Conservation (phyloP, 2,888 invertebrate species). For the Polymixis lichenea region DNA sequence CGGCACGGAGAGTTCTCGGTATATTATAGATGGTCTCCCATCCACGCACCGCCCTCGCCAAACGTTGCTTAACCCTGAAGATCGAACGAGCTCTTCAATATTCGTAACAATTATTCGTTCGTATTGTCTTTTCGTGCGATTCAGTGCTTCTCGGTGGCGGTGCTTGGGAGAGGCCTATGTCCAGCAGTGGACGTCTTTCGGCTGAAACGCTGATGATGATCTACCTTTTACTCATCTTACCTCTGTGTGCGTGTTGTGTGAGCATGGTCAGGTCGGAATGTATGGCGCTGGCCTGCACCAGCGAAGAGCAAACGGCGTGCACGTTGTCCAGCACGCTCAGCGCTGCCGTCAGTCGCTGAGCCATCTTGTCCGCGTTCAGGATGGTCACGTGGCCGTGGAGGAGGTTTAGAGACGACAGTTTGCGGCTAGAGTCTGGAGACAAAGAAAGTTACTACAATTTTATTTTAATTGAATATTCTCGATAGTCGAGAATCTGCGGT, state of each 20-base stretch:
- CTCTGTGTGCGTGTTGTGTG: conserved; percentile 24
- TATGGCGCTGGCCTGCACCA: conserved; percentile 41
- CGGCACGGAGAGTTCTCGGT: no score
- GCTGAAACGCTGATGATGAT: no score
- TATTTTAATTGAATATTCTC: background rate
- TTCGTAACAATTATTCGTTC: background rate
- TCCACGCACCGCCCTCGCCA: no score
- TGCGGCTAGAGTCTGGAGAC: conserved; percentile 90
- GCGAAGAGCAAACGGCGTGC: conserved; percentile 87
- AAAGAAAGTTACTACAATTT: background rate
- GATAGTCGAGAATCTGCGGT: background rate
- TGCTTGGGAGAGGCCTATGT: no score
- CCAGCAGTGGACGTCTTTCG: no score
- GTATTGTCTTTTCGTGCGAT: background rate
- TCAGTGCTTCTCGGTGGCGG: no score
- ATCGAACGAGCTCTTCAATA: no score
- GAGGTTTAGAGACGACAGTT: conserved; percentile 91
- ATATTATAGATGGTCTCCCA: no score
- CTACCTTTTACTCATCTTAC: background rate
- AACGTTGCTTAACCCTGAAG: no score
- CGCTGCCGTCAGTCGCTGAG: conserved; percentile 82
- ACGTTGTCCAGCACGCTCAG: conserved; percentile 90
- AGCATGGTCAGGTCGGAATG: conserved; percentile 55
- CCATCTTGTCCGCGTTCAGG: conserved; percentile 74
- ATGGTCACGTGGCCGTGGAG: conserved; percentile 92